These are phyloP conservation scores for Nowickia ferox DNA, from an alignment of 2,888 invertebrate species.

Conservation along the genomic window DNA sequence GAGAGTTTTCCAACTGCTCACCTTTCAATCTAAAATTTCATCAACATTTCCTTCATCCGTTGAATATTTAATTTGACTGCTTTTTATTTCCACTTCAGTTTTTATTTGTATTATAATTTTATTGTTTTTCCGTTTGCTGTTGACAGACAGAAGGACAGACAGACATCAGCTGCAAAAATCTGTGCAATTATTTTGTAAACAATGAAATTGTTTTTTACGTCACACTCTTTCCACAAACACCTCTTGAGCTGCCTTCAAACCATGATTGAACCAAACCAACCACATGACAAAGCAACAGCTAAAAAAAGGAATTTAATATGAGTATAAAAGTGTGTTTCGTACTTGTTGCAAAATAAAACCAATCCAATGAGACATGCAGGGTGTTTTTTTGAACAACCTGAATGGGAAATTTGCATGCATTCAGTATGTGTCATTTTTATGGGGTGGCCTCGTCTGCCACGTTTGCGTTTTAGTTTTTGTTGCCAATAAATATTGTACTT, in stretches of 20 bases:
- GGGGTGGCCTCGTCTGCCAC: conserved; percentile 44
- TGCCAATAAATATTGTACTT: conserved; percentile 48
- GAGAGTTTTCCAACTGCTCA: not conserved
- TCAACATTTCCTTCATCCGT: not conserved
- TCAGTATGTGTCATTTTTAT: conserved; percentile 60
- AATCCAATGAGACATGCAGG: conserved; percentile 14
- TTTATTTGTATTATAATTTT: conserved; percentile 54
- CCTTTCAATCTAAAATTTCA: not conserved
- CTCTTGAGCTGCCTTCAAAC: conserved; percentile 33
- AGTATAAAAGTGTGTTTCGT: conserved; percentile 47
- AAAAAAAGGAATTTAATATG: conserved; percentile 39
- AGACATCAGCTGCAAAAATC: conserved; percentile 79
- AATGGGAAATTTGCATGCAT: conserved; percentile 54
- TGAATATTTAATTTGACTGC: conserved; percentile 12
- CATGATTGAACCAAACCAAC: conserved; percentile 58
- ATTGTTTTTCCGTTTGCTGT: conserved; percentile 56
- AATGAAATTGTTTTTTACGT: conserved; percentile 78
- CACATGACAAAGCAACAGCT: conserved; percentile 45
- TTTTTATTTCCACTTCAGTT: conserved; percentile 21
- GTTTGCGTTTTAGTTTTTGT: conserved; percentile 38
- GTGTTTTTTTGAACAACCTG: conserved; percentile 31
- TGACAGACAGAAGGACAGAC: conserved; percentile 48
- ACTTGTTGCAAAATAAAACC: conserved; percentile 68
- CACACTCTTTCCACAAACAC: conserved; percentile 30
- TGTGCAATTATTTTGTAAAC: conserved; percentile 82